Percentiles rank a stretch among this genome's conserved stretches.
Conservation (phyloP, 2,113 vertebrate species). For the Heterochromis multidens region DNA sequence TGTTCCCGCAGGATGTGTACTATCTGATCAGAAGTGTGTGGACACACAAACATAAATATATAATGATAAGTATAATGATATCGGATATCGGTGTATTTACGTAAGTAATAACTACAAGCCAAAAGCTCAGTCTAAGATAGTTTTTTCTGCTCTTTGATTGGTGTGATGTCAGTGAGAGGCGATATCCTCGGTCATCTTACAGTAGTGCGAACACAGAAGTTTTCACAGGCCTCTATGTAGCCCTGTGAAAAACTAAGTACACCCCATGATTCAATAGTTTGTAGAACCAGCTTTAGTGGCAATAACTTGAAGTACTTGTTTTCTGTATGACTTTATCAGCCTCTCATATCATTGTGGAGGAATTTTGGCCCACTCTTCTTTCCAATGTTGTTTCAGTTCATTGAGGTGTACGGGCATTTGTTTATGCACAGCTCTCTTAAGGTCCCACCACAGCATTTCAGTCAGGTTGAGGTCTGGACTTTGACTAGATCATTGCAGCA, state of each 20-base stretch:
- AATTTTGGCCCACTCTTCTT: not conserved
- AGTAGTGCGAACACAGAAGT: no score
- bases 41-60: not conserved
- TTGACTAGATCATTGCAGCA: no score
- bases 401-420: not conserved
- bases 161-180: not conserved
- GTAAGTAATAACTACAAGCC: not conserved
- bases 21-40: not conserved
- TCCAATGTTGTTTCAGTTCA: not conserved
- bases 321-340: not conserved
- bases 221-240: no score
- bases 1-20: not conserved
- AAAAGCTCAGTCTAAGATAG: not conserved
- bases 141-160: not conserved
- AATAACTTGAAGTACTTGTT: not conserved
- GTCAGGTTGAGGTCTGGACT: not conserved
- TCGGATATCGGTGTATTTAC: accelerated
- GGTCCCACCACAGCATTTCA: not conserved
- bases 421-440: not conserved
- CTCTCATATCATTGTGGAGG: not conserved
- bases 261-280: not conserved
- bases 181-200: not conserved
- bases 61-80: no score
- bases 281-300: not conserved
- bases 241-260: no score